phyloP scores from a whole-genome alignment of 1,140 invertebrate species.

The Spodoptera litura region DNA sequence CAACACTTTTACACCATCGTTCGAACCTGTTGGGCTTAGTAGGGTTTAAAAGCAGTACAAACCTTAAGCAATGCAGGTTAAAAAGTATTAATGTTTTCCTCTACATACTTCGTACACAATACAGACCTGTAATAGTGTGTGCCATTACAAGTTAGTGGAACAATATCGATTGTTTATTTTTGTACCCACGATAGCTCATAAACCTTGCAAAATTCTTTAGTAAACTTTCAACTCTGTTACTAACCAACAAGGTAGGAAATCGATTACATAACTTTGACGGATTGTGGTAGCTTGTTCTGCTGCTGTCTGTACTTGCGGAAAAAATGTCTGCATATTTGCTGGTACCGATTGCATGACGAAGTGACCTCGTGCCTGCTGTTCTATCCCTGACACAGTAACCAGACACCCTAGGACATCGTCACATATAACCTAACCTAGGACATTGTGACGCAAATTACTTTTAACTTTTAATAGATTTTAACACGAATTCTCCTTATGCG shows the following conservation, averaged over 20 bases:
- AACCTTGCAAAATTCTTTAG: no score
- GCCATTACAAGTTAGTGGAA: conserved; percentile 1
- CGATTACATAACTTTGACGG: no score
- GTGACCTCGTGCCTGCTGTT: background rate
- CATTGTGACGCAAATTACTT: conserved; percentile 34
- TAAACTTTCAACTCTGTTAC: no score
- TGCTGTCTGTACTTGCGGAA: conserved; percentile 7
- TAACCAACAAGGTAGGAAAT: no score
- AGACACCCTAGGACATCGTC: conserved; percentile 32
- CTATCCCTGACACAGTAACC: conserved; percentile 39
- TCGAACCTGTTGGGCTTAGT: no score
- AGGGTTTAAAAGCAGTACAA: no score
- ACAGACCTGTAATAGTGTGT: background rate
- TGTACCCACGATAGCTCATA: background rate
- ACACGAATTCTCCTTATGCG: no score
- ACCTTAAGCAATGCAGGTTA: no score
- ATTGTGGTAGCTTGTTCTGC: no score
- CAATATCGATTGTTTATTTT: conserved; percentile 35
- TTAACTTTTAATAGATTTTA: conserved; percentile 19
- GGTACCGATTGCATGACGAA: conserved; percentile 26
- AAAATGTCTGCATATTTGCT: conserved; percentile 31
- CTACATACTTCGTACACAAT: no score
- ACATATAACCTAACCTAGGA: conserved; percentile 33
- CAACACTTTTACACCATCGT: no score
- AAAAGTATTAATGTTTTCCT: no score